Evolutionary conservation across 2,888 invertebrate species (phyloP), one percentile per base, ranked within the genome.

Genomic region (Megastigmus dorsalis): DNA sequence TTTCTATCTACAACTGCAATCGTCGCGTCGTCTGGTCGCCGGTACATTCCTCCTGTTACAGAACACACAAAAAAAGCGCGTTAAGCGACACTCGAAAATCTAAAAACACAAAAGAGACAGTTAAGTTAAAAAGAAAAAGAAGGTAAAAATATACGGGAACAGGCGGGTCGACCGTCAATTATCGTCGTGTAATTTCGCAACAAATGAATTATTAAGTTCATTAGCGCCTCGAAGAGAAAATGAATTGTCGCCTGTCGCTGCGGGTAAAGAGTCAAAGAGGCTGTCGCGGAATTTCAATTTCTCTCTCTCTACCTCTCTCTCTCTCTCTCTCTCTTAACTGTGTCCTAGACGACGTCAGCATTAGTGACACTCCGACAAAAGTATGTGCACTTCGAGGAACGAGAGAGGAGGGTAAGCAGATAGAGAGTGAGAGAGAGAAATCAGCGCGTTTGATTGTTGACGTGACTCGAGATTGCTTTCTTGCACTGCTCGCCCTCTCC

Each of bases 391-490:
- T 68, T 45, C 15, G 63, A 23, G 3, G 28, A 36, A 50, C 23
- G n/a, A n/a, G n/a, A 20, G 23, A 13, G 9, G 36, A 13, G 23
- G 5, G 13, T 10, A 13, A 57, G 20, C 1, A 10, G 45, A 18
- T 4, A 26, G 9, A 30, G 23, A 20, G 13, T n/a, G 57, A 57
- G n/a, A 23, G n/a, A 7, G 50, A 54, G 59, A 59, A 72, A 72
- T 72, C 59, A 59, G 50, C 15, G 43, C 62, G 62, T 74, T 74
- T 74, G 74, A 74, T 68, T 63, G 74, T 74, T 74, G 62, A 74
- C 41, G 55, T 48, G 68, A 13, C 48, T 62, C 68, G 45, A 60
- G 74, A 74, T 68, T 67, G 62, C 62, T 68, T 68, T 63, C 68
- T 62, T 62, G 60, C 38, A n/a, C 26, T 20, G 38, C 36, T 38